These are phyloP conservation scores for Dendrolimus punctatus DNA, from an alignment of 1,140 invertebrate genomes.

Conservation along the genomic window DNA sequence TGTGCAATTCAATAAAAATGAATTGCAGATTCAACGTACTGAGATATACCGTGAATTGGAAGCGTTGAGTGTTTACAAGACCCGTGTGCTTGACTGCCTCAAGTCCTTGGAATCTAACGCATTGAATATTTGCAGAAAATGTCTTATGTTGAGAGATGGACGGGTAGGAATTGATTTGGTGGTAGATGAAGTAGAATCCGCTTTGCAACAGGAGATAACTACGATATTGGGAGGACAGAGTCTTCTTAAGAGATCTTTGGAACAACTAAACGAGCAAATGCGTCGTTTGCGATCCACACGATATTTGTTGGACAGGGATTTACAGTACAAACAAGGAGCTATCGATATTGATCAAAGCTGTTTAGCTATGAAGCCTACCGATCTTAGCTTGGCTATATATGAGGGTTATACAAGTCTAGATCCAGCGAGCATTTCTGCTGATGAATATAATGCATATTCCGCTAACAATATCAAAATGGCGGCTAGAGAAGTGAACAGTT, in stretches of 20 bases:
- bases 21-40: constrained; percentile 83
- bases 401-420: constrained; percentile 75
- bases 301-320: constrained; percentile 86
- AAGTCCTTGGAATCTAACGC: constrained; percentile 78
- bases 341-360: constrained; percentile 83
- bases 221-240: constrained; percentile 70
- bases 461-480: constrained; percentile 82
- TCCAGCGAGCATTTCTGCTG: constrained; percentile 77
- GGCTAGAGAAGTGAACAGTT: constrained; percentile 83
- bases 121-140: constrained; percentile 78
- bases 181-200: constrained; percentile 79
- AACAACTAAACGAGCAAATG: constrained; percentile 86
- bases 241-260: constrained; percentile 79
- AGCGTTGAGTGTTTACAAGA: constrained; percentile 77
- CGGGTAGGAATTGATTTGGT: constrained; percentile 87
- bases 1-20: constrained; percentile 84
- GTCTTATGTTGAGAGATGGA: constrained; percentile 79
- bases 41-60: constrained; percentile 83
- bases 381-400: constrained; percentile 78
- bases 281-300: constrained; percentile 83
- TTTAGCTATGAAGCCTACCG: constrained; percentile 76
- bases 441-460: constrained; percentile 88
- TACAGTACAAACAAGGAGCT: constrained; percentile 86
- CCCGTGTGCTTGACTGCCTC: constrained; percentile 78
- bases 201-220: constrained; percentile 73